phyloP scores from a whole-genome alignment of 92 coral and sea anemone genomes.

The Pocillopora meandrina region DNA sequence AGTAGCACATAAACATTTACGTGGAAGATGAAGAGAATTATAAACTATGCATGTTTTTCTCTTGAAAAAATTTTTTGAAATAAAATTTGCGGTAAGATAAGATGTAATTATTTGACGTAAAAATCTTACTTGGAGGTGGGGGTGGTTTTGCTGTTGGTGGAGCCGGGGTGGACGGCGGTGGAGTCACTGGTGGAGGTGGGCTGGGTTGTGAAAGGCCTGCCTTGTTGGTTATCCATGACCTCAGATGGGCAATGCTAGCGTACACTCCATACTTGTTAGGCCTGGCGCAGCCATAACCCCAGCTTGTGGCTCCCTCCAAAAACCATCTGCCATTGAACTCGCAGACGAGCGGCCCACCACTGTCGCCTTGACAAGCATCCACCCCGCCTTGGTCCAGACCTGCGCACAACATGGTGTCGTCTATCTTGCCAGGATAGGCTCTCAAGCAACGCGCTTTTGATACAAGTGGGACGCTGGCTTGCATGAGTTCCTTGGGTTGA shows the following conservation, averaged over 20 bases:
- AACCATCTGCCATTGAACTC: constrained; percentile 59
- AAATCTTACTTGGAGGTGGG: neutral
- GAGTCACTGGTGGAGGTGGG: neutral
- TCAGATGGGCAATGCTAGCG: constrained; percentile 33
- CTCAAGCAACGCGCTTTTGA: constrained; percentile 40
- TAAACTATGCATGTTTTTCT: no score
- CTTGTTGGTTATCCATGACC: constrained; percentile 34
- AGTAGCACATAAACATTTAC: no score
- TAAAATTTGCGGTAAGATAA: no score
- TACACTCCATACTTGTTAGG: constrained; percentile 51
- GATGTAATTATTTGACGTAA: neutral
- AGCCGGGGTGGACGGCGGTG: neutral
- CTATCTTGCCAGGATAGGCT: constrained; percentile 52
- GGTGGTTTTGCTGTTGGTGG: neutral
- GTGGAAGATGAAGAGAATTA: no score
- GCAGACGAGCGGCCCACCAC: constrained; percentile 68
- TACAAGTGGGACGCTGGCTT: constrained; percentile 54
- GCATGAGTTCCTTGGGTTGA: constrained; percentile 42
- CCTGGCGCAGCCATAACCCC: constrained; percentile 47
- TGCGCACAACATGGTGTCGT: constrained; percentile 62
- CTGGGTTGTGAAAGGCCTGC: neutral
- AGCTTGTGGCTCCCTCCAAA: constrained; percentile 19
- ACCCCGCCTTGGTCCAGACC: constrained; percentile 61
- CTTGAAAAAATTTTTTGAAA: no score
- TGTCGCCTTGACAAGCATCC: constrained; percentile 61